These are phyloP conservation scores for Cheumatopsyche charites DNA, from an alignment of 1,140 invertebrate genomes.

Conservation along the genomic window DNA sequence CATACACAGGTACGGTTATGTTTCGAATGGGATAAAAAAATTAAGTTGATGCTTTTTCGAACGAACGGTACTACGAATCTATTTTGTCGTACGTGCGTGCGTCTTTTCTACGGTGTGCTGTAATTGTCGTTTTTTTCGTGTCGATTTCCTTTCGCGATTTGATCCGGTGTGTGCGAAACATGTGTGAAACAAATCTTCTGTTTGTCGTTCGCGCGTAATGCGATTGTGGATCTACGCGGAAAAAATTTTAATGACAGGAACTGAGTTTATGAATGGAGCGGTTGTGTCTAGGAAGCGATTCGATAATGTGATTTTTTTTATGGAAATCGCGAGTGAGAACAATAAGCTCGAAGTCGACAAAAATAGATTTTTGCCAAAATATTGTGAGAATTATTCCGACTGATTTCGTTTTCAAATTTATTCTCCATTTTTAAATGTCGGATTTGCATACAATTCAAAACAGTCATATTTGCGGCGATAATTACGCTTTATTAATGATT, in stretches of 20 bases:
- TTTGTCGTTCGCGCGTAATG: background rate
- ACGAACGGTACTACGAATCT: background rate
- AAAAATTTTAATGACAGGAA: background rate
- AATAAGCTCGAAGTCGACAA: background rate
- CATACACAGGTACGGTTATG: background rate
- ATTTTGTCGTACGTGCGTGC: no score
- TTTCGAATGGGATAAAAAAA: background rate
- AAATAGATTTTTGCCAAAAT: no score
- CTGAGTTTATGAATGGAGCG: background rate
- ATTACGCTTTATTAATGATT: no score
- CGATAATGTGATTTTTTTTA: no score
- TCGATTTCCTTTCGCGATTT: background rate
- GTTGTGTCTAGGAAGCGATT: background rate
- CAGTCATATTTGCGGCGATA: no score
- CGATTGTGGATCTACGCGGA: slow-evolving; percentile 4
- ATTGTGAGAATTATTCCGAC: no score
- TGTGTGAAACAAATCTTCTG: background rate
- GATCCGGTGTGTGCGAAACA: background rate
- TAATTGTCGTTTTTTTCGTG: background rate
- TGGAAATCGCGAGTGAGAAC: background rate
- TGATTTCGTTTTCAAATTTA: no score
- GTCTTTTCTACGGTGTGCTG: no score
- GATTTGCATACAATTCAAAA: no score
- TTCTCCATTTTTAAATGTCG: no score
- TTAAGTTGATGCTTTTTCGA: background rate